A percentile compares a stretch with the other conserved stretches of the same genome.
Evolutionary conservation across 2,888 invertebrate genomes (phyloP).

Genomic region (Petrolisthes manimaculis): DNA sequence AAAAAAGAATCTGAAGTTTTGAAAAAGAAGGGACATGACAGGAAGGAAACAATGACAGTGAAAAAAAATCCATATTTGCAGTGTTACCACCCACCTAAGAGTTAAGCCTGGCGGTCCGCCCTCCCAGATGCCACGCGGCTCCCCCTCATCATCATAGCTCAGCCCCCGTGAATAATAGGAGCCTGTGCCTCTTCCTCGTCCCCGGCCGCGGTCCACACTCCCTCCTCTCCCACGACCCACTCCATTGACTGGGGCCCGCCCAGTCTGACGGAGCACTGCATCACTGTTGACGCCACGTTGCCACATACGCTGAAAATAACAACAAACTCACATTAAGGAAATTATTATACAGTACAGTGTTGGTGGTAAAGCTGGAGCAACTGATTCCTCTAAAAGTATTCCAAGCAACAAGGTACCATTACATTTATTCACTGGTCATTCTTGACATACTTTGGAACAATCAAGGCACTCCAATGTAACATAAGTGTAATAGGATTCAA

Average conservation of each 20-base stretch:
- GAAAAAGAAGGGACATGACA: too few species aligned
- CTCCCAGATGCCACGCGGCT: conserved; percentile 67
- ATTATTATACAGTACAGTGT: background rate
- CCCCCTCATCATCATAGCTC: conserved; percentile 72
- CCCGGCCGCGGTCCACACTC: conserved; percentile 67
- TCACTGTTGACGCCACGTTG: conserved; percentile 74
- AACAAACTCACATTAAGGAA: background rate
- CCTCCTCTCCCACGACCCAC: conserved; percentile 69
- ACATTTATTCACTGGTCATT: too few species aligned
- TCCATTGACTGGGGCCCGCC: conserved; percentile 67
- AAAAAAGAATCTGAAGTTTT: too few species aligned
- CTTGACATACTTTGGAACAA: too few species aligned
- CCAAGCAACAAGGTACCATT: too few species aligned
- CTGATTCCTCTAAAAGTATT: too few species aligned
- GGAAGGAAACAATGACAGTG: background rate
- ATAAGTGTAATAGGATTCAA: too few species aligned
- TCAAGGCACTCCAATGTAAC: too few species aligned
- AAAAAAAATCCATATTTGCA: background rate
- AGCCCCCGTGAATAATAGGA: conserved; percentile 71
- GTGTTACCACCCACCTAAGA: conserved; percentile 38
- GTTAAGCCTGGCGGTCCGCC: conserved; percentile 63
- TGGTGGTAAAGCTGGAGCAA: too few species aligned
- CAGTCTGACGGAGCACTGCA: conserved; percentile 71
- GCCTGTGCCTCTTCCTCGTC: conserved; percentile 70
- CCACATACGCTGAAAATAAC: conserved; percentile 70